These are phyloP conservation scores for Cephalopachus bancanus DNA, from an alignment of 2,797 vertebrate species.

Conservation along the genomic window DNA sequence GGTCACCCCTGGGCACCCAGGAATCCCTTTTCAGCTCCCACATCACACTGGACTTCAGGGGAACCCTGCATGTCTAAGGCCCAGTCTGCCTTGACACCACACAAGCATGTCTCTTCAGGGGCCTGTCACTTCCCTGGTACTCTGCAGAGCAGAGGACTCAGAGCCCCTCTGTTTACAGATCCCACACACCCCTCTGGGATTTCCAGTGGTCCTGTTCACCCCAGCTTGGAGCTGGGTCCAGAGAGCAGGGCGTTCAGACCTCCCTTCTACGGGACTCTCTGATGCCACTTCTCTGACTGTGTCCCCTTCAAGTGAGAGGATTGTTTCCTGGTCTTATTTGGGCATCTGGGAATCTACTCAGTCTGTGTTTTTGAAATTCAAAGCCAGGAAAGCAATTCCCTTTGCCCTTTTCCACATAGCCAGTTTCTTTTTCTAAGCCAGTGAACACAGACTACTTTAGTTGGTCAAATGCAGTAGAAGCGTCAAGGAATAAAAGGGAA, in stretches of 20 bases:
- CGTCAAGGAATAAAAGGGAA: constrained; percentile 1
- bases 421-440: constrained; percentile 4
- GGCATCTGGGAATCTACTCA: not conserved
- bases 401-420: not conserved
- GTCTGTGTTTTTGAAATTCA: constrained; percentile 17
- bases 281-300: not conserved
- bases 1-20: not conserved
- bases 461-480: not conserved
- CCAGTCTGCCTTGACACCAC: not conserved
- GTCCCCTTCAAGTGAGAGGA: not conserved
- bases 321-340: not conserved
- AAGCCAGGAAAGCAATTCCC: not conserved
- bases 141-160: not conserved
- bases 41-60: not conserved
- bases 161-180: not conserved
- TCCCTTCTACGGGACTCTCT: not conserved
- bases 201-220: not conserved
- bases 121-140: not conserved
- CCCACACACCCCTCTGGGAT: not conserved
- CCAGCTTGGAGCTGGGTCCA: not conserved
- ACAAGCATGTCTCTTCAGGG: not conserved
- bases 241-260: not conserved
- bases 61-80: not conserved
- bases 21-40: not conserved
- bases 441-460: not conserved